Conservation (phyloP, 1,140 invertebrate genomes). For the Latrodectus geometricus region DNA sequence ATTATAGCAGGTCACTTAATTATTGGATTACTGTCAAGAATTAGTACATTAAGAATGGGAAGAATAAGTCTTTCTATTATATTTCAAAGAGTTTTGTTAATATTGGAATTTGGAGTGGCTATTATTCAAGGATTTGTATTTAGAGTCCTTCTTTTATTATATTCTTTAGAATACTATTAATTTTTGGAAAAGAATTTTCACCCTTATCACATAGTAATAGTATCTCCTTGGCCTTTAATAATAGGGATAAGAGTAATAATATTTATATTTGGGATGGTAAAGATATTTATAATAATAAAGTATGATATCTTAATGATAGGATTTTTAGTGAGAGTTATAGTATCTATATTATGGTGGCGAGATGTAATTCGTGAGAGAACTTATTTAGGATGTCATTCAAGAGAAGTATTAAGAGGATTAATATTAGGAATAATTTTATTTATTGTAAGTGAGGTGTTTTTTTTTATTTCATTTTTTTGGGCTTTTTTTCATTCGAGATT, state of each 20-base stretch:
- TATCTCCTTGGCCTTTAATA: constrained; percentile 73
- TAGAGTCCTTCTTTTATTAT: neutral
- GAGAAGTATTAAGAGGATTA: constrained; percentile 70
- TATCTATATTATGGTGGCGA: constrained; percentile 77
- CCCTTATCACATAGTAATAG: constrained; percentile 50
- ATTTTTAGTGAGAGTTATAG: constrained; percentile 69
- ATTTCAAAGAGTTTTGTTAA: constrained; percentile 1
- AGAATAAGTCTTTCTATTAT: neutral
- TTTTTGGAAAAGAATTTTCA: constrained; percentile 16
- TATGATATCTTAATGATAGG: constrained; percentile 70
- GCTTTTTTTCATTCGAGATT: constrained; percentile 77
- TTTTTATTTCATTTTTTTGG: constrained; percentile 72
- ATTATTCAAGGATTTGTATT: neutral
- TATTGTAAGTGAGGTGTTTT: constrained; percentile 76
- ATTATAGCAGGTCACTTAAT: constrained; percentile 78
- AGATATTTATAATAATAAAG: constrained; percentile 72
- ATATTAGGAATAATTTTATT: constrained; percentile 75
- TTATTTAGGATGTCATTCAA: too few relatives aligned
- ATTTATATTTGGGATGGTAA: constrained; percentile 69
- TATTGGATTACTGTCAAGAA: constrained; percentile 71
- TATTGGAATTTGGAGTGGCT: neutral
- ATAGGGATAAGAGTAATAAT: constrained; percentile 70
- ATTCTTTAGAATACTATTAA: constrained; percentile 41
- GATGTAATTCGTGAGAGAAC: too few relatives aligned
- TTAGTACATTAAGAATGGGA: constrained; percentile 65